Conservation (phyloP, 1,140 invertebrate species). For the Tetraneura akinire region DNA sequence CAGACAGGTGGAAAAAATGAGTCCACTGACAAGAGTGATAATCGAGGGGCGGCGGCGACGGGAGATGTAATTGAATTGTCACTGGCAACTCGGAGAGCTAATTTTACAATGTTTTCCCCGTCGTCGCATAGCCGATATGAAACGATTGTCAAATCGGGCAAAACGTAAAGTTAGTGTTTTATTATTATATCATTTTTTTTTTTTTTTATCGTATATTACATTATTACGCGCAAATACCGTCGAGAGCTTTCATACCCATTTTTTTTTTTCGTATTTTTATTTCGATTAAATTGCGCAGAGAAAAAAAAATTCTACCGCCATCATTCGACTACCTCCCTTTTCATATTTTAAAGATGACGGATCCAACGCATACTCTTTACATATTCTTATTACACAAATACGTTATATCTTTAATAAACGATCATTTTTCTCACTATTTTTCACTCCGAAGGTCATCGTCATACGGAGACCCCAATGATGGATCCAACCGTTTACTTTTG, state of each 20-base stretch:
- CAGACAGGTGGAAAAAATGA: slow-evolving; percentile 49
- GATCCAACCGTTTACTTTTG: too few relatives aligned
- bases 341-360: too few relatives aligned
- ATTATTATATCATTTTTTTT: neutral
- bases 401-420: too few relatives aligned
- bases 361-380: too few relatives aligned
- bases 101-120: slow-evolving; percentile 14
- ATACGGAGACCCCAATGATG: too few relatives aligned
- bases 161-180: slow-evolving; percentile 34
- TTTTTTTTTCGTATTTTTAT: neutral
- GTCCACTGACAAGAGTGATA: slow-evolving; percentile 32
- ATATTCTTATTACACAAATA: neutral
- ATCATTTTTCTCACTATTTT: too few relatives aligned
- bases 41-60: slow-evolving; percentile 9
- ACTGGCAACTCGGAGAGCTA: slow-evolving; percentile 38
- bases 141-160: slow-evolving; percentile 45
- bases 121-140: neutral
- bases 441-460: too few relatives aligned
- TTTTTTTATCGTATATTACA: too few relatives aligned
- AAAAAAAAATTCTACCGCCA: too few relatives aligned
- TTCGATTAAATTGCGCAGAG: neutral
- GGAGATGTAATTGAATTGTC: slow-evolving; percentile 40
- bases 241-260: neutral
- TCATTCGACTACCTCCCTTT: too few relatives aligned
- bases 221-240: too few relatives aligned